phyloP scores from a whole-genome alignment of 2,797 vertebrate genomes.

The Acipenser transmontanus region DNA sequence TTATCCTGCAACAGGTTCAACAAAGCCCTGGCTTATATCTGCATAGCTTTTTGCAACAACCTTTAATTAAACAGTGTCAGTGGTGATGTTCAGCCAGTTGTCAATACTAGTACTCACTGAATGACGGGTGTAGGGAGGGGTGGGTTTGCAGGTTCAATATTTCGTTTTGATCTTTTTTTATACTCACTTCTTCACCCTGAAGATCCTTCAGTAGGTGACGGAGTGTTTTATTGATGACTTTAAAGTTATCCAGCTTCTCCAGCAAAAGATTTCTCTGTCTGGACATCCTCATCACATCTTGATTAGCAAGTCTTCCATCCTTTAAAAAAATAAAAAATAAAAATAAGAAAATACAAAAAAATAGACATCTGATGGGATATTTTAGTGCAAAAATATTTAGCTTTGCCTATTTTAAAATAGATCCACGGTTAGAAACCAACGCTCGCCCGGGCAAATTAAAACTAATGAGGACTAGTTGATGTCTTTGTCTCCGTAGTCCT shows the following conservation, averaged over 20 bases:
- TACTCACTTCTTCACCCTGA: conserved; percentile 56
- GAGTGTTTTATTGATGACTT: conserved; percentile 54
- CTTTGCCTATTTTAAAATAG: neutral
- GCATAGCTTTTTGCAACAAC: too few species aligned
- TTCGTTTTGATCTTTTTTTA: neutral
- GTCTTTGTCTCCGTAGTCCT: too few species aligned
- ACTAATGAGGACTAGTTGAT: too few species aligned
- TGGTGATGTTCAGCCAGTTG: too few species aligned
- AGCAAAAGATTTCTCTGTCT: conserved; percentile 62
- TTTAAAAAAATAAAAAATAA: conserved; percentile 34
- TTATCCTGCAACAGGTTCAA: too few species aligned
- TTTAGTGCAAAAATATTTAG: neutral
- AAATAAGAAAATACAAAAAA: conserved; percentile 3
- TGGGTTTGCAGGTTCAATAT: neutral
- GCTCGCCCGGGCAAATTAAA: too few species aligned
- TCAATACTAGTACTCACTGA: too few species aligned
- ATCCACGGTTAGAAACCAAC: too few species aligned
- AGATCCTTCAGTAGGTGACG: conserved; percentile 55
- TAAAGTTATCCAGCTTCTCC: conserved; percentile 67
- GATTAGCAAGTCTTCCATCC: conserved; percentile 41
- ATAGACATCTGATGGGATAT: too few species aligned
- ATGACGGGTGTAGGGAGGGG: too few species aligned
- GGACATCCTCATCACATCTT: conserved; percentile 40
- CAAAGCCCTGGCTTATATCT: too few species aligned
- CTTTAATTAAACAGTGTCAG: too few species aligned